Evolutionary conservation across 2,113 vertebrate species (phyloP), one percentile per base, ranked within the genome.

Genomic region (Sylvia atricapilla): DNA sequence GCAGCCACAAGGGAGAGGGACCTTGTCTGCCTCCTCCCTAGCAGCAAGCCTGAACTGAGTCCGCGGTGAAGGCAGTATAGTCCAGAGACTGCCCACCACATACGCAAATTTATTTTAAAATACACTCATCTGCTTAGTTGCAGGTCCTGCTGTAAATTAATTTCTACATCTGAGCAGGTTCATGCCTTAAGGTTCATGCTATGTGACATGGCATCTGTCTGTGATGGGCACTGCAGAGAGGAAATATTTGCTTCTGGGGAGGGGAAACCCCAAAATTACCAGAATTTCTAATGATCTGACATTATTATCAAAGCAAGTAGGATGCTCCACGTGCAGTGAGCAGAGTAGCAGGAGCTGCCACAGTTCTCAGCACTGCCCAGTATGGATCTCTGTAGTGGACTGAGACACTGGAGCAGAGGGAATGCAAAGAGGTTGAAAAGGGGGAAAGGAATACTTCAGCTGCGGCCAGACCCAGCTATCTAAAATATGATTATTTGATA

Each of bases 351-450:
- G 30, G 15, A 56, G 22, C 28, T 67, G 25, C 23, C 44, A 20
- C 0, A 3, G 33, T 5, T 77, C 33, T 20, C 59, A 74, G 10
- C 10, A 33, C 25, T 76, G 49, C 22, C 35, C 41, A 19, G 15
- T 2, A 8, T 17, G 47, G 50, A 53, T 11, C 7, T 10, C 33
- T 58, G 56, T 21, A 39, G 33, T 24, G 24, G 19, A 44, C 12
- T 46, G 18, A 33, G 4, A 3, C 0, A 1, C 16, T 58, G 41
- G 16, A 37, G 59, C 2, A 1, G 28, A 44, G 17, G 23, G 41
- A 58, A 44, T 23, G 35, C 68, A 59, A 24, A 46, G 15, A 87
- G 8, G 3, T 5, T 3, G 2, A 55, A 55, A 76, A 86, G 18
- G 15, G 10, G 16, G 21, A 68, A 64, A 72, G 19, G 8, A 87